phyloP scores from a whole-genome alignment of 1,140 invertebrate genomes.

The Adelges cooleyi region DNA sequence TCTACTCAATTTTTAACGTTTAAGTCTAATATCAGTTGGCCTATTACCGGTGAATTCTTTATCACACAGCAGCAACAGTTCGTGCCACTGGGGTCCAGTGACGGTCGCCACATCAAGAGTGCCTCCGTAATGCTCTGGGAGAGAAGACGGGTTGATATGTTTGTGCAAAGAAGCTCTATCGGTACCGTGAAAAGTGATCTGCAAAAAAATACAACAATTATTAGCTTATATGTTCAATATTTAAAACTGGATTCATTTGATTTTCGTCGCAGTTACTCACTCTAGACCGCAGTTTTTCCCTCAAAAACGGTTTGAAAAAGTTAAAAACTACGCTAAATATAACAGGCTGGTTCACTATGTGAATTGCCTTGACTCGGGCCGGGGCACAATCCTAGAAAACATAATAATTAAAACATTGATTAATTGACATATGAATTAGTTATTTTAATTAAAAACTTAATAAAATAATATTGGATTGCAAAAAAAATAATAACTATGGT shows the following conservation, averaged over 20 bases:
- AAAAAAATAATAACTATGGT: too few species aligned
- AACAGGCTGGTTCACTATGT: constrained; percentile 77
- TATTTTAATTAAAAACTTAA: too few species aligned
- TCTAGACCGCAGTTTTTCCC: constrained; percentile 58
- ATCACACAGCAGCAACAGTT: constrained; percentile 56
- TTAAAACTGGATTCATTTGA: not conserved
- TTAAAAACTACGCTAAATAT: constrained; percentile 79
- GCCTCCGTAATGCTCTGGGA: constrained; percentile 69
- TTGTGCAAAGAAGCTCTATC: constrained; percentile 68
- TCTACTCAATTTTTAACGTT: too few species aligned
- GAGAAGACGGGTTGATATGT: constrained; percentile 60
- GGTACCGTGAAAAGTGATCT: constrained; percentile 72
- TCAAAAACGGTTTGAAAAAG: constrained; percentile 74
- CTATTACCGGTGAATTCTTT: constrained; percentile 57
- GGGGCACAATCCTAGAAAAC: constrained; percentile 64
- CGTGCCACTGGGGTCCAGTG: constrained; percentile 56
- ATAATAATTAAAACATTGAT: not conserved
- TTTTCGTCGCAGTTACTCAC: constrained; percentile 35
- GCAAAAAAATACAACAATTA: constrained; percentile 28
- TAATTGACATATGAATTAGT: too few species aligned
- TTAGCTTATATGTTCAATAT: not conserved
- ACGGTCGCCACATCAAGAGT: constrained; percentile 51
- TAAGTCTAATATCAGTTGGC: too few species aligned
- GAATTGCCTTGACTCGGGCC: constrained; percentile 68
- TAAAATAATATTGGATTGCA: too few species aligned